Base-by-base conservation (phyloP, 2,113 vertebrate species). In the Rhineura floridana region DNA sequence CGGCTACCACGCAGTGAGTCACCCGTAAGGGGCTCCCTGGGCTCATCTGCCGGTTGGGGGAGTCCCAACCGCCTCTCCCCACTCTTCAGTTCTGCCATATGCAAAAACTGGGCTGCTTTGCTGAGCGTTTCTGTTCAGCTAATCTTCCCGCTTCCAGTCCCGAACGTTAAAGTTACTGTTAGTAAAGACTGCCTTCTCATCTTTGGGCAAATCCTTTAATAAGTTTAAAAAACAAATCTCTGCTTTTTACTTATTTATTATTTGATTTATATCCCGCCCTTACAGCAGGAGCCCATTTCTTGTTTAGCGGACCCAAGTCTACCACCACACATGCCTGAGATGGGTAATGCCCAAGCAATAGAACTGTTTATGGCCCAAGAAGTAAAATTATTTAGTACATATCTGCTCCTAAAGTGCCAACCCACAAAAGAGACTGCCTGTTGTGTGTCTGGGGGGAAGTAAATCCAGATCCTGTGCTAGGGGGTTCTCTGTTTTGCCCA, bases 21-120 rank as follows among this genome's bases (percentile, higher is more conserved):
- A 48, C 21, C 46, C 65, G 9, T 46, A 25, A 28, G 46, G 3
- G 15, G 33, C 52, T 8, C 28, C 46, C 2, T 10, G 77, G 48
- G 33, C 30, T 55, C 11, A 5, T 3, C 4, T 1, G 30, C 44
- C 12, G 4, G 39, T 12, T 63, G 72, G 52, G 39, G 21, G 19
- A 25, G 25, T 1, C 2, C n/a, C 33, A 17, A 23, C 19, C 44
- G 3, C 10, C 33, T 3, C 33, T 17, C 46, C 0, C 9, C 1
- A 12, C 3, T 21, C 3, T 59, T 42, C 10, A 30, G 48, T 8
- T 85, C 55, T 6, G 17, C 21, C 33, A 4, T 8, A 25, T 46
- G 19, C 21, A 48, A 46, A 75, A 55, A 6, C 3, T 3, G 42
- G 84, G 39, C 81, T 7, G 1, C 81, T 33, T 62, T 10, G 52